Percentiles rank a stretch among this genome's conserved stretches.
Conservation (phyloP, 2,113 vertebrate genomes). For the Malurus melanocephalus region DNA sequence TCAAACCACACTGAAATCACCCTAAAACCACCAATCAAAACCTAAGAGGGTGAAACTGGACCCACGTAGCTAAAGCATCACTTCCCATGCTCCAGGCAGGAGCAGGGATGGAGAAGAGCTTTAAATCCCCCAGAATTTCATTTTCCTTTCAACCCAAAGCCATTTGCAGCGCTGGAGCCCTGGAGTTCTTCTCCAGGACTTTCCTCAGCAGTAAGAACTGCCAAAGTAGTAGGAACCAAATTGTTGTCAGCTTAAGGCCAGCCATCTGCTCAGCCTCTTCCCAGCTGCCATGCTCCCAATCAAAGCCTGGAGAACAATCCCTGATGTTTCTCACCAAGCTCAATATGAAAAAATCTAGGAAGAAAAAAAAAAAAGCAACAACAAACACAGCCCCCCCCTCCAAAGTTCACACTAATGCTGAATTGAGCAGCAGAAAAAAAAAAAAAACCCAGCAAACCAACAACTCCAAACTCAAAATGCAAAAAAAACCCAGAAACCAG, state of each 20-base stretch:
- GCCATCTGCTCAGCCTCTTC: constrained; percentile 53
- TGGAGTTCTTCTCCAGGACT: not conserved
- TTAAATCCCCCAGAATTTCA: not conserved
- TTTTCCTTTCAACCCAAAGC: not conserved
- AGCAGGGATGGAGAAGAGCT: not conserved
- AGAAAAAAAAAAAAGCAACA: not conserved
- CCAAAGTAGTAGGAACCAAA: constrained; percentile 61
- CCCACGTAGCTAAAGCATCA: rapidly evolving
- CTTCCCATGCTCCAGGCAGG: not conserved
- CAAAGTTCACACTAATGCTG: too few relatives aligned
- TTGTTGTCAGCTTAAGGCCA: constrained; percentile 51
- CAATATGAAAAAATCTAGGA: constrained; percentile 9
- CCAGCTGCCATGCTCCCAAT: constrained; percentile 35
- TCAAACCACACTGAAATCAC: not conserved
- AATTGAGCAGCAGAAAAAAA: too few relatives aligned
- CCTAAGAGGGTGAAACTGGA: not conserved
- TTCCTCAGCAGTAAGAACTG: not conserved
- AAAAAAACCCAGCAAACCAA: not conserved
- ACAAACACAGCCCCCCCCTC: too few relatives aligned
- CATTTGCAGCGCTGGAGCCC: not conserved
- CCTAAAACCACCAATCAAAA: not conserved
- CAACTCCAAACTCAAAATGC: not conserved
- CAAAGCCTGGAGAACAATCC: constrained; percentile 8
- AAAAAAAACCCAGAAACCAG: constrained; percentile 32
- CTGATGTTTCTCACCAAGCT: constrained; percentile 48